Evolutionary conservation across 2,113 vertebrate species (phyloP).

Genomic region (Gnathonemus echidnorhynchus): DNA sequence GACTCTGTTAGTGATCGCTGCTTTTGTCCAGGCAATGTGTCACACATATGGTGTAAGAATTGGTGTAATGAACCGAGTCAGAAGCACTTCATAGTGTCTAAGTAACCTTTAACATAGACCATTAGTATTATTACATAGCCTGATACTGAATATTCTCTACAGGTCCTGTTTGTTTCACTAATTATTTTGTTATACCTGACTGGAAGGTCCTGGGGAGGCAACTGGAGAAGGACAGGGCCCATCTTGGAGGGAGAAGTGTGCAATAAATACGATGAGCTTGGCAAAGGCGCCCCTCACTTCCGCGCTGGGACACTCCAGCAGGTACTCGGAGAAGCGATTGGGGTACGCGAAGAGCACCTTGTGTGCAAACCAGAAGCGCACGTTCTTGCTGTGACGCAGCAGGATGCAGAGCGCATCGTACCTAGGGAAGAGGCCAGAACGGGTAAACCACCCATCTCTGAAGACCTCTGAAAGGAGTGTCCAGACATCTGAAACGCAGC

Average conservation of each 20-base stretch:
- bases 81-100: neutral
- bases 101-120: neutral
- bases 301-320: conserved; percentile 94
- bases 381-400: conserved; percentile 97
- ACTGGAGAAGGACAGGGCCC: conserved; percentile 94
- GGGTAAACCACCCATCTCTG: neutral
- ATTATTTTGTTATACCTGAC: conserved; percentile 68
- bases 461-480: neutral
- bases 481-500: no score
- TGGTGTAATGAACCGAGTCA: neutral
- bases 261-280: conserved; percentile 98
- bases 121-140: neutral
- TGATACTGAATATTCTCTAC: neutral
- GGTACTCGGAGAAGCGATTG: conserved; percentile 96
- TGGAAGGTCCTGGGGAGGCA: conserved; percentile 88
- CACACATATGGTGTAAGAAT: neutral
- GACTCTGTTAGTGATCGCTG: neutral
- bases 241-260: conserved; percentile 98
- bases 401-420: conserved; percentile 97
- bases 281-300: conserved; percentile 96
- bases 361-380: conserved; percentile 99
- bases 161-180: neutral
- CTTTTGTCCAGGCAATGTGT: neutral
- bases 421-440: conserved; percentile 53
- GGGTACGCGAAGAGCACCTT: conserved; percentile 92